These are phyloP conservation scores for Furnarius figulus DNA, from an alignment of 2,113 vertebrate genomes.

Conservation along the genomic window DNA sequence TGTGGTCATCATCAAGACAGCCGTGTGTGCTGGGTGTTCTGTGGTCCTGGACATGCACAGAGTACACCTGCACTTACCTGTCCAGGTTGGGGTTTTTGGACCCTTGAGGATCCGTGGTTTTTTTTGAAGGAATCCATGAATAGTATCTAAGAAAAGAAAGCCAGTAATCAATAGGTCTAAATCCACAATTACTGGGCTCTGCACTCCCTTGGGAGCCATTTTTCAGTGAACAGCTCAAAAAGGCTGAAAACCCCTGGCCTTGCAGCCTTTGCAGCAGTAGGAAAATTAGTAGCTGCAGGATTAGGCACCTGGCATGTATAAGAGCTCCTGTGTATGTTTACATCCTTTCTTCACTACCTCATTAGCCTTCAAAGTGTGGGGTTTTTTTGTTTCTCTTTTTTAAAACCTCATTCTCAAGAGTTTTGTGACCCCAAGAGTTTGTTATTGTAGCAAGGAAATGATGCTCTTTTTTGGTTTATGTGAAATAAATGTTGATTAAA, in stretches of 20 bases:
- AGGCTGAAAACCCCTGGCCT: not conserved
- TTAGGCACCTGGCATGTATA: not conserved
- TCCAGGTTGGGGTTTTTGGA: not conserved
- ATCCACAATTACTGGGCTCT: not conserved
- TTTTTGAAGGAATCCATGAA: fast-evolving
- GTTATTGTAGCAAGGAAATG: constrained; percentile 72
- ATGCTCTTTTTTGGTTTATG: constrained; percentile 77
- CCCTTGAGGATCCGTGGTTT: not conserved
- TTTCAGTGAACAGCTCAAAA: not conserved
- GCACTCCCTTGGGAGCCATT: not conserved
- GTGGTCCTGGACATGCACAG: fast-evolving
- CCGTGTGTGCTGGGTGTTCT: constrained; percentile 20
- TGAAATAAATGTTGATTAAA: constrained; percentile 86
- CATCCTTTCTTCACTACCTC: not conserved
- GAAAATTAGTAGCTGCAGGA: not conserved
- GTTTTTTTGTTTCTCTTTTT: not conserved
- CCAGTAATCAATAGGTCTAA: not conserved
- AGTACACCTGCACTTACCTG: too few relatives aligned
- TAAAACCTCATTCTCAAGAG: constrained; percentile 70
- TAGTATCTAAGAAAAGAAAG: not conserved
- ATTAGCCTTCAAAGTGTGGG: not conserved
- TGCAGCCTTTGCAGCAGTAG: not conserved
- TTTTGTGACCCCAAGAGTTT: constrained; percentile 73
- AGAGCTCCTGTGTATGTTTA: not conserved
- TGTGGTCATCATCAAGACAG: constrained; percentile 22